Evolutionary conservation across 2,888 invertebrate genomes (phyloP).

Genomic region (Pterostichus madidus): DNA sequence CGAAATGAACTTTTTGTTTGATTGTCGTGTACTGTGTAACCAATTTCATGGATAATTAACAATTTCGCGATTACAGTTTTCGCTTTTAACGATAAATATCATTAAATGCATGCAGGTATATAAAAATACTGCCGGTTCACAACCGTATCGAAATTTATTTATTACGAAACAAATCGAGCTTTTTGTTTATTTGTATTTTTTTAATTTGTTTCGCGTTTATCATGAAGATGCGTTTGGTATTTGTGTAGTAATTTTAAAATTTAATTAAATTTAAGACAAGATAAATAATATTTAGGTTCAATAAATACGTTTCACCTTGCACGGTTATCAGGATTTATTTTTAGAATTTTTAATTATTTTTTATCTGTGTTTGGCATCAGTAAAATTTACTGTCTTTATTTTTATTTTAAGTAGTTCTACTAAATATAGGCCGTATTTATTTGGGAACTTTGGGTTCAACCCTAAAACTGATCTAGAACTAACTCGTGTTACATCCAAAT

Average conservation of each 20-base stretch:
- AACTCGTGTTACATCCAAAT: too few relatives aligned
- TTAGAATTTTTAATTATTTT: conserved; percentile 53
- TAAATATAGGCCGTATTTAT: too few relatives aligned
- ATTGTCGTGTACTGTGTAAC: conserved; percentile 52
- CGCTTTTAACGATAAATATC: conserved; percentile 58
- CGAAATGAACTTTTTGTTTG: conserved; percentile 58
- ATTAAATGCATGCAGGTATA: conserved; percentile 43
- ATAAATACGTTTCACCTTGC: conserved; percentile 46
- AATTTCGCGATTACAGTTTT: conserved; percentile 54
- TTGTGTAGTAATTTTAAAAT: conserved; percentile 37
- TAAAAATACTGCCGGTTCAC: not conserved
- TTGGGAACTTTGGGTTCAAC: too few relatives aligned
- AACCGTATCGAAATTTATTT: conserved; percentile 7
- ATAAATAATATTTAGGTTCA: conserved; percentile 52
- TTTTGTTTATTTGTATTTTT: conserved; percentile 36
- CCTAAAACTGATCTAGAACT: too few relatives aligned
- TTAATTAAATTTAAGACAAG: conserved; percentile 36
- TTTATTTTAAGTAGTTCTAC: conserved; percentile 45
- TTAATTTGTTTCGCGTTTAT: conserved; percentile 34
- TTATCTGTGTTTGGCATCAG: conserved; percentile 42
- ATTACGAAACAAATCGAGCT: conserved; percentile 16
- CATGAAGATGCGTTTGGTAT: conserved; percentile 31
- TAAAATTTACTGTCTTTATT: conserved; percentile 45
- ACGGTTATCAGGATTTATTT: conserved; percentile 43
- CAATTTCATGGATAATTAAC: conserved; percentile 61